Evolutionary conservation across 2,113 vertebrate genomes (phyloP).

Genomic region (Brachypodius melanocephalos): DNA sequence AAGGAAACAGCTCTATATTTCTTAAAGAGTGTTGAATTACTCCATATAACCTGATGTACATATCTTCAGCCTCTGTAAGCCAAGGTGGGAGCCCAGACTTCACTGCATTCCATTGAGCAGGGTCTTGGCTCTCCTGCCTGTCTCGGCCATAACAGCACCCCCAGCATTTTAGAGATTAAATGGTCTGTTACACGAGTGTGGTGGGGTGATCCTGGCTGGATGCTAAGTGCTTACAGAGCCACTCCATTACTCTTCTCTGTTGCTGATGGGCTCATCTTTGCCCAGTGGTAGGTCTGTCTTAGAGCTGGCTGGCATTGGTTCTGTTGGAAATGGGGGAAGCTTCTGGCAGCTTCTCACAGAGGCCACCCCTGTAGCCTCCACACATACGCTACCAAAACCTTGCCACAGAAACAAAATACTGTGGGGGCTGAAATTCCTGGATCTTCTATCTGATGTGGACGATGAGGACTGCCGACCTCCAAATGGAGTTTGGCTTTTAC

Average conservation of each 20-base stretch:
- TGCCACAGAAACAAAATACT: background rate
- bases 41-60: background rate
- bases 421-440: background rate
- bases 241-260: background rate
- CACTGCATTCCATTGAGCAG: background rate
- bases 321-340: background rate
- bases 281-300: background rate
- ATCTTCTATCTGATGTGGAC: background rate
- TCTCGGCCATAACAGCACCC: background rate
- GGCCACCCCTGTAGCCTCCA: background rate
- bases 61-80: conserved; percentile 5
- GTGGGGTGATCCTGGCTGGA: background rate
- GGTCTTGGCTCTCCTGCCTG: background rate
- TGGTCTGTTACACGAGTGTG: background rate
- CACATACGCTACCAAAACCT: background rate
- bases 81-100: background rate
- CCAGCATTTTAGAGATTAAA: background rate
- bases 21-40: background rate
- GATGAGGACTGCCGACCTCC: rapidly evolving
- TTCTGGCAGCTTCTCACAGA: background rate
- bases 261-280: rapidly evolving
- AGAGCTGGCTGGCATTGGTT: background rate
- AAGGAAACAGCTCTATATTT: conserved; percentile 19
- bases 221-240: background rate
- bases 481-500: background rate